phyloP scores from a whole-genome alignment of 1,140 invertebrate species.

The Zaprionus tsacasi region DNA sequence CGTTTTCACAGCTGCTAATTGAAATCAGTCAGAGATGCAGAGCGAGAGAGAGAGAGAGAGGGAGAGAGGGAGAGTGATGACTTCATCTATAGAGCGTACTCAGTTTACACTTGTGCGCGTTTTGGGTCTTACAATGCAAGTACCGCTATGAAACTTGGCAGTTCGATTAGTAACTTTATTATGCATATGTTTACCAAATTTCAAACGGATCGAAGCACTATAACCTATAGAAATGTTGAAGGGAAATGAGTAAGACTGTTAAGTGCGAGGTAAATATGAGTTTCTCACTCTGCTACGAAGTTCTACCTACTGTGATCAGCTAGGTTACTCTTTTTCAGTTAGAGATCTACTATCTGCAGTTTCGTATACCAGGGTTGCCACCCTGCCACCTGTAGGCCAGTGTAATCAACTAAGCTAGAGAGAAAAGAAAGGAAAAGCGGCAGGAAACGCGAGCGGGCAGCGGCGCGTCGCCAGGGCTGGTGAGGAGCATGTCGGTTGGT shows the following conservation, averaged over 20 bases:
- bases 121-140: not conserved
- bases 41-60: not conserved
- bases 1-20: not conserved
- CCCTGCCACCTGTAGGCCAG: constrained; percentile 30
- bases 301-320: too few relatives aligned
- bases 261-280: not conserved
- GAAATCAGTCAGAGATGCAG: not conserved
- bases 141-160: not conserved
- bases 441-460: constrained; percentile 10
- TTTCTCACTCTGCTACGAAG: too few relatives aligned
- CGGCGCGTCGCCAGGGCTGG: not conserved
- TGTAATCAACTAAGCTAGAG: constrained; percentile 42
- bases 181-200: not conserved
- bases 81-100: not conserved
- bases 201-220: not conserved
- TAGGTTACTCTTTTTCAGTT: not conserved
- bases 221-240: not conserved
- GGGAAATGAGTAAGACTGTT: too few relatives aligned
- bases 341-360: not conserved
- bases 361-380: too few relatives aligned
- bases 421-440: constrained; percentile 12
- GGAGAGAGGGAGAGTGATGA: not conserved
- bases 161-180: not conserved
- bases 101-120: not conserved
- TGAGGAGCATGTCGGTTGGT: constrained; percentile 40